phyloP scores from a whole-genome alignment of 2,113 vertebrate genomes.

The Malurus cyaneus region DNA sequence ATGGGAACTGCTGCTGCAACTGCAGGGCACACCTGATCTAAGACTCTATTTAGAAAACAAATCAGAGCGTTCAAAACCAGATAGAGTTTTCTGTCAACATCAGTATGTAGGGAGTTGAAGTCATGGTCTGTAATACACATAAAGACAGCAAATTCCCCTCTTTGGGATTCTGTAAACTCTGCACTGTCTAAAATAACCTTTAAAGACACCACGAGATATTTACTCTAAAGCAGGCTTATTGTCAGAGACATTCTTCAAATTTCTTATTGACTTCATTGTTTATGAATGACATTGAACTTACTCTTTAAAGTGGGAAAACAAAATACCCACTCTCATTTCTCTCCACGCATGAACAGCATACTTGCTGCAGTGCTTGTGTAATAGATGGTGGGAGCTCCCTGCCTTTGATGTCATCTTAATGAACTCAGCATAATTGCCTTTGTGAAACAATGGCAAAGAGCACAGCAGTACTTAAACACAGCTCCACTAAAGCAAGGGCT shows the following conservation, averaged over 20 bases:
- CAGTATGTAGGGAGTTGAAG: neutral
- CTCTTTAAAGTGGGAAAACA: neutral
- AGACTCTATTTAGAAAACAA: neutral
- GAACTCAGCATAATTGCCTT: neutral
- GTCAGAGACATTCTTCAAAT: neutral
- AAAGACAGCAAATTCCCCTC: neutral
- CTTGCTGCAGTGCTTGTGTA: neutral
- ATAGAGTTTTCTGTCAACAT: neutral
- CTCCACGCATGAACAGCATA: neutral
- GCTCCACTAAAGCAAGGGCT: neutral
- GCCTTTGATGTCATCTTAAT: neutral
- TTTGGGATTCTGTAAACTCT: neutral
- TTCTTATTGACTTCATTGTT: neutral
- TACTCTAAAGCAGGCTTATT: neutral
- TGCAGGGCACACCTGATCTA: neutral
- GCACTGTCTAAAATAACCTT: neutral
- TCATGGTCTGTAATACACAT: neutral
- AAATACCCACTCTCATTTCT: neutral
- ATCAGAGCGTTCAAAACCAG: neutral
- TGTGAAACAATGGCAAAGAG: constrained; percentile 12
- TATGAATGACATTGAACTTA: neutral
- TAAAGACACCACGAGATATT: neutral
- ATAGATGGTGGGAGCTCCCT: neutral
- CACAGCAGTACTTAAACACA: neutral
- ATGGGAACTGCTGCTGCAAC: neutral